Conservation (phyloP, 2,797 vertebrate genomes). For the Labeo calbasu region DNA sequence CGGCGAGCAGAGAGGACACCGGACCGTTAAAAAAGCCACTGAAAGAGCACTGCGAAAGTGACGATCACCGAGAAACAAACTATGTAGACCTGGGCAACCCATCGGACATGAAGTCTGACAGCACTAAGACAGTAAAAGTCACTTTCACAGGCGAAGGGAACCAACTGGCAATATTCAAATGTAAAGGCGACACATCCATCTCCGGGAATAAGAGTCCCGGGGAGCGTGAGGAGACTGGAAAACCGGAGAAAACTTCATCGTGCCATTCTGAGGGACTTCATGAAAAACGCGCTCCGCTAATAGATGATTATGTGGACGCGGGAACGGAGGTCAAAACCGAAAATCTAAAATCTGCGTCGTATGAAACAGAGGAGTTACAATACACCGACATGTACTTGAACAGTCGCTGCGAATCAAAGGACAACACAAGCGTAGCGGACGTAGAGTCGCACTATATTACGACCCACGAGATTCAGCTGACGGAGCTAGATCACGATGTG, state of each 20-base stretch:
- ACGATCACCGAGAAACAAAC: conserved; percentile 74
- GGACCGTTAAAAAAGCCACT: conserved; percentile 78
- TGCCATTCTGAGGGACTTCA: conserved; percentile 52
- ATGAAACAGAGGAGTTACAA: conserved; percentile 81
- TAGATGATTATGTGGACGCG: conserved; percentile 57
- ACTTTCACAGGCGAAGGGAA: conserved; percentile 75
- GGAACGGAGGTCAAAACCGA: conserved; percentile 65
- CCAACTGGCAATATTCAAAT: conserved; percentile 71
- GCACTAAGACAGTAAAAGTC: conserved; percentile 71
- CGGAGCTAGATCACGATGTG: conserved; percentile 92
- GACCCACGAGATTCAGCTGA: conserved; percentile 96
- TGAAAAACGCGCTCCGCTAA: background rate
- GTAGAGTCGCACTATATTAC: conserved; percentile 95
- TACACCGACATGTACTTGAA: conserved; percentile 82
- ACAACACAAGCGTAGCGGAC: conserved; percentile 74
- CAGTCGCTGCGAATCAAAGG: conserved; percentile 73
- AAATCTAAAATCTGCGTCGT: conserved; percentile 64
- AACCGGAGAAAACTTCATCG: conserved; percentile 48
- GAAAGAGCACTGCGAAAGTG: conserved; percentile 61
- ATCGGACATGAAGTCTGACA: conserved; percentile 71
- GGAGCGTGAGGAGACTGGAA: conserved; percentile 46
- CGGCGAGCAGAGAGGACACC: conserved; percentile 77
- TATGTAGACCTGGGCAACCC: conserved; percentile 78
- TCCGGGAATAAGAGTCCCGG: conserved; percentile 58
- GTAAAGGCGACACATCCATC: conserved; percentile 53